Percentiles rank a stretch among this genome's conserved stretches.
phyloP scores from a whole-genome alignment of 2,888 invertebrate species.

The Epistrophe eligans region DNA sequence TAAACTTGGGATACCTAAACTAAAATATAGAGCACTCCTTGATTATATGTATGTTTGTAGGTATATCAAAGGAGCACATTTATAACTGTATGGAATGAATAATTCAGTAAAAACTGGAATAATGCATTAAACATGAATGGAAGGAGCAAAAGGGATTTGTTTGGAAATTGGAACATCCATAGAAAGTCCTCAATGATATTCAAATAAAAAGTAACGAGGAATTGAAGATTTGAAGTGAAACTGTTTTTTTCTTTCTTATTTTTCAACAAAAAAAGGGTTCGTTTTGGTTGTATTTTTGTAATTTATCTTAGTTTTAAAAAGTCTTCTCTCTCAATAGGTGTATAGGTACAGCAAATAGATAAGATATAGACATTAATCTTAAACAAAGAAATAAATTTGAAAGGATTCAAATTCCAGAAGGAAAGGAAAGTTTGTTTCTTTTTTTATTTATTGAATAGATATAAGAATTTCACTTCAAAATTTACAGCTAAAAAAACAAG shows the following conservation, averaged over 20 bases:
- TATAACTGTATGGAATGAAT: slow-evolving; percentile 16
- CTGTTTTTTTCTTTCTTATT: background rate
- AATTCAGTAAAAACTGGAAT: slow-evolving; percentile 29
- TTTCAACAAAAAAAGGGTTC: background rate
- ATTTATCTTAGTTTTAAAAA: background rate
- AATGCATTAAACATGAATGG: slow-evolving; percentile 38
- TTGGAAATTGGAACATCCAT: slow-evolving; percentile 18
- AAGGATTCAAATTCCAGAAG: background rate
- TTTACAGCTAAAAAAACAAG: too few species aligned
- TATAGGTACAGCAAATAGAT: background rate
- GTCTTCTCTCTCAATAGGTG: background rate
- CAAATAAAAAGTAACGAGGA: slow-evolving; percentile 20
- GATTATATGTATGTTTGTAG: background rate
- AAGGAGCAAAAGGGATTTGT: slow-evolving; percentile 19
- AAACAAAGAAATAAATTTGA: background rate
- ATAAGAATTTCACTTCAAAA: too few species aligned
- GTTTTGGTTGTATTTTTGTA: background rate
- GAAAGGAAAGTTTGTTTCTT: too few species aligned
- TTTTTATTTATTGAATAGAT: too few species aligned
- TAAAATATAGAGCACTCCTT: slow-evolving; percentile 13
- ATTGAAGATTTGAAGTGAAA: slow-evolving; percentile 2
- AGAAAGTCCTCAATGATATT: slow-evolving; percentile 18
- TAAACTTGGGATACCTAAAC: background rate
- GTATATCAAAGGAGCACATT: background rate
- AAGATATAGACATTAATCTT: background rate